Evolutionary conservation across 2,888 invertebrate genomes (phyloP).

Genomic region (Hydrotaea diabolus): DNA sequence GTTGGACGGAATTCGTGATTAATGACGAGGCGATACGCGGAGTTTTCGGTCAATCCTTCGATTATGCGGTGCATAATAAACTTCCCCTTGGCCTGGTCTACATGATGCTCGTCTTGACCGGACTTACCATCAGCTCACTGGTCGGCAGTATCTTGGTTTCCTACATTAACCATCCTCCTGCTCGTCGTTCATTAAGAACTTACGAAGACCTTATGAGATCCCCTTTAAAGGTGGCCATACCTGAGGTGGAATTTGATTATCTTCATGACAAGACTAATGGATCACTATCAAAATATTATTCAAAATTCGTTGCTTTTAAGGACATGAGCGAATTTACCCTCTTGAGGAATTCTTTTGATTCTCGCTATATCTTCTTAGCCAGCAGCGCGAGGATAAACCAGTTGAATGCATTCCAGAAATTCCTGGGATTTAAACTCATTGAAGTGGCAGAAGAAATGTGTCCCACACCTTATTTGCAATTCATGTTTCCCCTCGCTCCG

Average conservation of each 20-base stretch:
- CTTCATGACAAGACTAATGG: conserved; percentile 21
- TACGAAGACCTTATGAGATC: conserved; percentile 49
- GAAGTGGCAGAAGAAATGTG: conserved; percentile 53
- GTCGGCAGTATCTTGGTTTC: conserved; percentile 46
- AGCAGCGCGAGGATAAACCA: conserved; percentile 39
- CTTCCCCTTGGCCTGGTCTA: conserved; percentile 32
- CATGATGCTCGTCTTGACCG: conserved; percentile 32
- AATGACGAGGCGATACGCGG: conserved; percentile 61
- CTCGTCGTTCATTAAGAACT: conserved; percentile 22
- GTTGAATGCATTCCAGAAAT: conserved; percentile 26
- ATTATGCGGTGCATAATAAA: not conserved
- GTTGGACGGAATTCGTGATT: conserved; percentile 42
- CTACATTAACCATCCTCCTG: conserved; percentile 40
- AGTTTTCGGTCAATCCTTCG: conserved; percentile 52
- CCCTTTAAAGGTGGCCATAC: conserved; percentile 37
- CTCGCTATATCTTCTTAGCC: conserved; percentile 38
- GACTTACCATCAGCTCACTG: conserved; percentile 37
- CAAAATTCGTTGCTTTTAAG: conserved; percentile 7
- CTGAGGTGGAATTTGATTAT: not conserved
- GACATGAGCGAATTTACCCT: not conserved
- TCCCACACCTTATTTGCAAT: conserved; percentile 42
- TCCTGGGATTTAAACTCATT: conserved; percentile 20
- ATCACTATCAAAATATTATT: not conserved
- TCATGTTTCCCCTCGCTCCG: conserved; percentile 42
- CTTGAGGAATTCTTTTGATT: conserved; percentile 48